Percentiles rank a stretch among this genome's conserved stretches.
Evolutionary conservation across 2,797 vertebrate species (phyloP).

Genomic region (Trachops cirrhosus): DNA sequence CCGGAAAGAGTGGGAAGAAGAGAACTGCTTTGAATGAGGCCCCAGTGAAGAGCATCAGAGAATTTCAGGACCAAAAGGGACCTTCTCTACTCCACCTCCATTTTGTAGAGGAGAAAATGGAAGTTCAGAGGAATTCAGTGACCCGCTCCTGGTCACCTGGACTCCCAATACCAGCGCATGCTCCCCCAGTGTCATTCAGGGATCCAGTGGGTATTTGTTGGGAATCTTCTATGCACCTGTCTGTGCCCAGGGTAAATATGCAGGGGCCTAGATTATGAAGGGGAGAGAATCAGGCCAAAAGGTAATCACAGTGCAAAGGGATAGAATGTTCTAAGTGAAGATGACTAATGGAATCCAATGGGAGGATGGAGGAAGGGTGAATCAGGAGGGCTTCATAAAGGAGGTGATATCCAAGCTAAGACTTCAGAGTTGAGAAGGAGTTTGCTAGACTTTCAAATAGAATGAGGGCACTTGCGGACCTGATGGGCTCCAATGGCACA

Average conservation of each 20-base stretch:
- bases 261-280: not conserved
- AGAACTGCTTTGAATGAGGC: slow-evolving; percentile 45
- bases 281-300: not conserved
- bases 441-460: not conserved
- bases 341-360: not conserved
- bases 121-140: not conserved
- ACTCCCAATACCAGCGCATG: not conserved
- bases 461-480: not conserved
- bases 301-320: not conserved
- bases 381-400: not conserved
- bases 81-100: not conserved
- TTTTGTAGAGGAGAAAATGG: slow-evolving; percentile 11
- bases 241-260: not conserved
- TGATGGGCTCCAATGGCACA: not conserved
- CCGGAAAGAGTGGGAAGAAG: slow-evolving; percentile 72
- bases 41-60: slow-evolving; percentile 13
- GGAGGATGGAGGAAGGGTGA: not conserved
- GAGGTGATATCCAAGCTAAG: not conserved
- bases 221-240: not conserved
- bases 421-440: not conserved
- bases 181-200: not conserved
- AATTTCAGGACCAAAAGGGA: slow-evolving; percentile 48
- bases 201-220: not conserved
- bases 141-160: not conserved
- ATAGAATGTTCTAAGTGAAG: not conserved